A percentile compares a stretch with the other conserved stretches of the same genome.
These are phyloP conservation scores for Porites divaricata DNA, from an alignment of 92 coral and sea anemone genomes.

Conservation along the genomic window DNA sequence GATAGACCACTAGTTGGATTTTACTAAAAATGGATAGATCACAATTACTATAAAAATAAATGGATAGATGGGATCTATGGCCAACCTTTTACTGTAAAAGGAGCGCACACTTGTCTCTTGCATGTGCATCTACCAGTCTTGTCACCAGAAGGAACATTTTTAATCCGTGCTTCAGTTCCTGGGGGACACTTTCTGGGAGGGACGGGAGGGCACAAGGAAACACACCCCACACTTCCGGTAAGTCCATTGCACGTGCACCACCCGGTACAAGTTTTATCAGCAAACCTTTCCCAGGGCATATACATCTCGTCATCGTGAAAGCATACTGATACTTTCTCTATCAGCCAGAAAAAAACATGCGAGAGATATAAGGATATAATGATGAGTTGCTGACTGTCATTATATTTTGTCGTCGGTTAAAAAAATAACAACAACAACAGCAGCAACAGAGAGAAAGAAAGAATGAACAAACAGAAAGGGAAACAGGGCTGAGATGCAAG, in stretches of 20 bases:
- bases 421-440: no score
- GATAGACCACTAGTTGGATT: no score
- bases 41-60: no score
- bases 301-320: constrained; percentile 24
- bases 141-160: constrained; percentile 12
- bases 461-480: no score
- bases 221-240: constrained; percentile 39
- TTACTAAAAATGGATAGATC: no score
- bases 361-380: not conserved
- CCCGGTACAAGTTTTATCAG: constrained; percentile 34
- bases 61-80: no score
- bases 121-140: constrained; percentile 38
- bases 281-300: constrained; percentile 45
- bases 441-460: no score
- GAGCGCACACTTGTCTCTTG: constrained; percentile 15
- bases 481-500: no score
- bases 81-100: no score
- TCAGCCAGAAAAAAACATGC: not conserved
- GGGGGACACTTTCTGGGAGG: constrained; percentile 3
- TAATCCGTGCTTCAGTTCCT: constrained; percentile 1
- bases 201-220: constrained; percentile 60
- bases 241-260: constrained; percentile 40
- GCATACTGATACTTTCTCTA: constrained; percentile 9
- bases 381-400: no score
- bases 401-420: no score